Base-by-base conservation (phyloP, 2,113 vertebrate species). In the Formicarius rufipectus region DNA sequence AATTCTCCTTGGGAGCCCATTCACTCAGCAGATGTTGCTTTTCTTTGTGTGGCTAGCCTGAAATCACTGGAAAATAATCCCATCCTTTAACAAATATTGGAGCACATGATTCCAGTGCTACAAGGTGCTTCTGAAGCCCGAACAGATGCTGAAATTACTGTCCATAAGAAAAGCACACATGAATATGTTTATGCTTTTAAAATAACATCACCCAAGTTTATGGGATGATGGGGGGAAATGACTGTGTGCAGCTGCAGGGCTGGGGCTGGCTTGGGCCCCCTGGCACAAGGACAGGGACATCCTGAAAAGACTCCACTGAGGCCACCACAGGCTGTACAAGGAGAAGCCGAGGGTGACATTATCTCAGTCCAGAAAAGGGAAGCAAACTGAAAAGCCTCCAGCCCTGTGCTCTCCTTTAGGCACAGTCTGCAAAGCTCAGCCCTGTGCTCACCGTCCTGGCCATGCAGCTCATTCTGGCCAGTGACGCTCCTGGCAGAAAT, bases 11-110 rank as follows among this genome's bases (percentile, higher is more conserved):
- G 69, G 84, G 89, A 97, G 73, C 74, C 80, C 80, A 95, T 96
- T 97, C 95, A 95, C 40, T 59, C 47, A 59, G 91, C 95, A 97
- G 95, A 95, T 97, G 96, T 95, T 95, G 86, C 91, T 84, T 96
- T 96, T 96, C 91, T 96, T 91, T 79, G 73, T 91, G 66, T 79
- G 77, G 95, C 92, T 87, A 94, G 93, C 79, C 81, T 72, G 89
- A 71, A 94, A 96, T 92, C 86, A 91, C 75, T 5, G 20, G 89
- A 56, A 87, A 92, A 95, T 77, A 75, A 92, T 89, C 89, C 73
- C 44, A 50, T 85, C 52, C 81, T 96, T 87, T 68, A 74, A 87
- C 93, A 78, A 92, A 89, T 31, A 87, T 4, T 12, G 27, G 76
- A 93, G 77, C 69, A 12, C 12, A 7, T 0, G 1, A 60, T 89